Evolutionary conservation across 2,113 vertebrate species (phyloP), one percentile per base, ranked within the genome.

Genomic region (Nematolebias whitei): DNA sequence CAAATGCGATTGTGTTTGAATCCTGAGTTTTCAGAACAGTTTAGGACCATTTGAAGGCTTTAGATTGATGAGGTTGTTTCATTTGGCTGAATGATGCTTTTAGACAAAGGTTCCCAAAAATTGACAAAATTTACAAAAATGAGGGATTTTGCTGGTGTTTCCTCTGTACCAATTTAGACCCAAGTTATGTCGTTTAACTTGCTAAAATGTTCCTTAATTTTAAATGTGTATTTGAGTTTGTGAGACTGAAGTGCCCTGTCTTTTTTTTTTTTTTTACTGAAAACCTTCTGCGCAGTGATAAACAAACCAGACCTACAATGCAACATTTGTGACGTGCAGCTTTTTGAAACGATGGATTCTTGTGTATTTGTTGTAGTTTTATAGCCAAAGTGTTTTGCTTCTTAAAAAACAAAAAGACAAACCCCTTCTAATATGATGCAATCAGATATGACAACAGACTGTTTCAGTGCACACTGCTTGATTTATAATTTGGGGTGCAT

Each of bases 381-480:
- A 29, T 57, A 2, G 32, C 22, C 20, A 43, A 18, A 1, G 23
- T 39, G 47, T 52, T 51, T 41, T 35, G n/a, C 52, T 47, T 23
- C 49, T 54, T 15, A 26, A 23, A 14, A 14, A 44, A n/a, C 19
- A 43, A 39, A 10, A 23, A 63, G n/a, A 8, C 2, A 38, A 48
- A 35, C 53, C 35, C 45, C 38, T 35, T 60, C n/a, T 19, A 53
- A 29, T 18, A 0, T 49, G 53, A 57, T 57, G 15, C 15, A 59
- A 60, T 60, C 40, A 9, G 39, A 40, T 48, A 10, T 60, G 50
- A 52, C 63, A 45, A 49, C 49, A 60, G 58, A 53, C 29, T 15
- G 39, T 40, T 48, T 20, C 24, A 15, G 5, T 39, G 18, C 47
- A 22, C 24, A 7, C 18, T 54, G 10, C 41, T 12, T 56, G 41